These are phyloP conservation scores for Otolemur crassicaudatus DNA, from an alignment of 2,797 vertebrate species.

Conservation along the genomic window DNA sequence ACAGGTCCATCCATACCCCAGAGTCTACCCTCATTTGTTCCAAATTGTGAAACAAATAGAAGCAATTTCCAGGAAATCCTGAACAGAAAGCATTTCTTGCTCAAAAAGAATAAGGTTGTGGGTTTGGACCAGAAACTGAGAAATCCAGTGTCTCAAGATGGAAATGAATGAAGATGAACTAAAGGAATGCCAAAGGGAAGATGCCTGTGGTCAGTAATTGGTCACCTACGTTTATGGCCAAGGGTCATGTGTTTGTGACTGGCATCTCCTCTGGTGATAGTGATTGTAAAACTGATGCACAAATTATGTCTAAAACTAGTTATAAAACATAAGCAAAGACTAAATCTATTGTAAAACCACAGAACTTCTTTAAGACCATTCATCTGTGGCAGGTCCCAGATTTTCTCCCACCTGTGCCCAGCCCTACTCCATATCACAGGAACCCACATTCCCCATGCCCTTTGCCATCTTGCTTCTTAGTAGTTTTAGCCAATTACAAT, in stretches of 20 bases:
- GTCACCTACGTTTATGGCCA: too few species aligned
- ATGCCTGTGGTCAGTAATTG: neutral
- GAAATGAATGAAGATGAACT: neutral
- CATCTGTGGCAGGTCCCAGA: neutral
- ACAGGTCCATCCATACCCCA: neutral
- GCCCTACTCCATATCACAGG: neutral
- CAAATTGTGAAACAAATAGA: neutral
- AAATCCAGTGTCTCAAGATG: neutral
- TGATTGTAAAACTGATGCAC: neutral
- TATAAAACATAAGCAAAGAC: neutral
- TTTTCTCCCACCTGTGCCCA: fast-evolving
- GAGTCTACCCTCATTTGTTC: neutral
- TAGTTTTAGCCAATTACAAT: neutral
- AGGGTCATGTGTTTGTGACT: fast-evolving
- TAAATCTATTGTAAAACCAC: neutral
- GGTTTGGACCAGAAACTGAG: neutral
- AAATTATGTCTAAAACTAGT: neutral
- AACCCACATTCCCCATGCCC: too few species aligned
- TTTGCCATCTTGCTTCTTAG: neutral
- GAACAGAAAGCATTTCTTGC: neutral
- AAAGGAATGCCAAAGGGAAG: neutral
- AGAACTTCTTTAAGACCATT: neutral
- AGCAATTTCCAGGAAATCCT: neutral
- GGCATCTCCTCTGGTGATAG: neutral
- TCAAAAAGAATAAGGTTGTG: neutral